phyloP scores from a whole-genome alignment of 2,888 invertebrate genomes.

The Cryptosula pallasiana region DNA sequence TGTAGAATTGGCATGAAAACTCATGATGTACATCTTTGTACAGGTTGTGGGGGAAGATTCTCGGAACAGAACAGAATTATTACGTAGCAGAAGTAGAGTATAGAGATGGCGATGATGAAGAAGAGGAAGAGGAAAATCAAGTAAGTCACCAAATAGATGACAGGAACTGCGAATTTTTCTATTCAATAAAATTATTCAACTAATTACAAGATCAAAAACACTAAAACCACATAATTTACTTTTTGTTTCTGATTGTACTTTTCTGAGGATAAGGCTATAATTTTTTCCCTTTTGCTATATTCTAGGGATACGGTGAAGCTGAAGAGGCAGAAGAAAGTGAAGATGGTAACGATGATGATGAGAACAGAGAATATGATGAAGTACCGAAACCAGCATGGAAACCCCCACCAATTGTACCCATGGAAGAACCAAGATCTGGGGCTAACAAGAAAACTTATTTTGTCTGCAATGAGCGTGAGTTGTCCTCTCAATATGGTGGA shows the following conservation, averaged over 20 bases:
- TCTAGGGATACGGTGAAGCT: background rate
- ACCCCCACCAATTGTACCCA: conserved; percentile 61
- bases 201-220: no score
- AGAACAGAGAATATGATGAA: conserved; percentile 30
- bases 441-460: conserved; percentile 70
- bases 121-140: no score
- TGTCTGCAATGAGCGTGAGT: conserved; percentile 62
- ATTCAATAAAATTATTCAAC: no score
- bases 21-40: background rate
- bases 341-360: conserved; percentile 30
- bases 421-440: conserved; percentile 68
- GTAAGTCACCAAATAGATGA: no score
- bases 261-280: no score
- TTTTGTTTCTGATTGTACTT: no score
- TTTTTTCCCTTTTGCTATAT: no score
- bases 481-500: no score
- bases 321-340: background rate
- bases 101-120: conserved; percentile 66
- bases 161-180: no score
- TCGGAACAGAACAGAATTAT: conserved; percentile 73
- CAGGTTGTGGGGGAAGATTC: conserved; percentile 82
- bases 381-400: conserved; percentile 60
- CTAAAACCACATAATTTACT: no score
- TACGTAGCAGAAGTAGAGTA: conserved; percentile 72
- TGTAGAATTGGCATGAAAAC: no score